These are phyloP conservation scores for Xanthorhoe designata DNA, from an alignment of 2,888 invertebrate species.

Conservation along the genomic window DNA sequence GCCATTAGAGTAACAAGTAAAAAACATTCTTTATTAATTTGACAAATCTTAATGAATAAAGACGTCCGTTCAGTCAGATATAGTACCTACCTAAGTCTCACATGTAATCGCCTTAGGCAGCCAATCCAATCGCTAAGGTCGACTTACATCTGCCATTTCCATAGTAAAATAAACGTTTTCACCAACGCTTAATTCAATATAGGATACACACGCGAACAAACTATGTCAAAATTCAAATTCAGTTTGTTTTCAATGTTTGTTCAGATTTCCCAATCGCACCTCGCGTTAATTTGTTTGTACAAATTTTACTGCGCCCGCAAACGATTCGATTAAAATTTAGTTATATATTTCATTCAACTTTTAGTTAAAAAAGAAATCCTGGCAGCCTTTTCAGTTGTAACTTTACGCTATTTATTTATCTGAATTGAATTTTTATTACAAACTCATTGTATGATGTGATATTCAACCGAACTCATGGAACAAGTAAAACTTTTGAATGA, in stretches of 20 bases:
- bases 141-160: background rate
- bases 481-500: background rate
- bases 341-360: constrained; percentile 60
- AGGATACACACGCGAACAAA: constrained; percentile 33
- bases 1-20: no score
- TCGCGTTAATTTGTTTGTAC: constrained; percentile 78
- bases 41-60: no score
- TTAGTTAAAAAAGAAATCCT: constrained; percentile 17
- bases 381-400: constrained; percentile 11
- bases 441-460: no score
- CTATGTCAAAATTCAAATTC: constrained; percentile 61
- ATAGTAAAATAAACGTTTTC: constrained; percentile 22
- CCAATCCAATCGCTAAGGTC: background rate
- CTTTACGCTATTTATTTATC: background rate
- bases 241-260: constrained; percentile 67
- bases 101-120: background rate
- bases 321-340: constrained; percentile 73
- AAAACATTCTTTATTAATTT: no score
- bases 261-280: constrained; percentile 76
- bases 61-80: background rate
- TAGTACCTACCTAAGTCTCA: background rate
- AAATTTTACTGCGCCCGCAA: constrained; percentile 68
- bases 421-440: background rate
- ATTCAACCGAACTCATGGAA: no score
- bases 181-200: constrained; percentile 36